Evolutionary conservation across 1,140 invertebrate species (phyloP).

Genomic region (Pseudomyrmex dendroicus): DNA sequence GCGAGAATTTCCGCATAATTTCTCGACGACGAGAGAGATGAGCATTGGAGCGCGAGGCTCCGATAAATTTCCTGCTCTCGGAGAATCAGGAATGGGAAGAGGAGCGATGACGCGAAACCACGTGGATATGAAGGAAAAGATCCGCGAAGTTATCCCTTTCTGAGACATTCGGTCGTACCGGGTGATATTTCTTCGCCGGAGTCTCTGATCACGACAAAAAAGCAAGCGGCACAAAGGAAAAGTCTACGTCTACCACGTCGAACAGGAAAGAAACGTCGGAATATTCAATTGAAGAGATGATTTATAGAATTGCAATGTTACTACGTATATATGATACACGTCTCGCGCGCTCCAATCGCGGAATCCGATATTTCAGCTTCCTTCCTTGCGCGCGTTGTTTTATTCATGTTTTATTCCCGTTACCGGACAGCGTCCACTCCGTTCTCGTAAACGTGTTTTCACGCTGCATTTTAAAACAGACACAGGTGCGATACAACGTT

Average conservation of each 20-base stretch:
- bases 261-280: not conserved
- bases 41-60: conserved; percentile 15
- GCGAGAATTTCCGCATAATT: conserved; percentile 13
- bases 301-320: not conserved
- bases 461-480: conserved; percentile 12
- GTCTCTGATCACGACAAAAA: not conserved
- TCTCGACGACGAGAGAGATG: not conserved
- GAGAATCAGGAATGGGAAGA: conserved; percentile 7
- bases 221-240: not conserved
- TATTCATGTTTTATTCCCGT: not conserved
- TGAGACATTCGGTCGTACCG: conserved; percentile 21
- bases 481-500: not conserved
- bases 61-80: conserved; percentile 28
- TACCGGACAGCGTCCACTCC: not conserved
- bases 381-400: not conserved
- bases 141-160: not conserved
- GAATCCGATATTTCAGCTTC: not conserved
- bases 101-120: not conserved
- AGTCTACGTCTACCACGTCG: not conserved
- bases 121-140: not conserved
- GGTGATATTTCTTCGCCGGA: not conserved
- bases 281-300: conserved; percentile 15
- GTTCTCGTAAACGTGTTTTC: not conserved
- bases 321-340: not conserved
- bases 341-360: not conserved